Conservation (phyloP, 2,888 invertebrate species). For the Perizoma affinitatum region DNA sequence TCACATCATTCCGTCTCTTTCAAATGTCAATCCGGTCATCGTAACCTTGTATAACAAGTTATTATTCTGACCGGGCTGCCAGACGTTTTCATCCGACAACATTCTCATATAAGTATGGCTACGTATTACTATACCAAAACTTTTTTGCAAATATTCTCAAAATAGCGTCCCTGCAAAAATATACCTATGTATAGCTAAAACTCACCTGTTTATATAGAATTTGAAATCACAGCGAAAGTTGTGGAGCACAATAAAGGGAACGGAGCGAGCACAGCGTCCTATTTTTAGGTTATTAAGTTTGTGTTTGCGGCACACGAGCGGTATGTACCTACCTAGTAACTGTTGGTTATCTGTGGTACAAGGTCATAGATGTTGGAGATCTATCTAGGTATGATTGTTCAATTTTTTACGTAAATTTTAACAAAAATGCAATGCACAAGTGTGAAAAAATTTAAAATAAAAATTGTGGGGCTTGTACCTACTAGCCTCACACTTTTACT, state of each 20-base stretch:
- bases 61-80: background rate
- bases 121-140: too few relatives aligned
- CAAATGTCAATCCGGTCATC: slow-evolving; percentile 6
- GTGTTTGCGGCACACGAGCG: slow-evolving; percentile 32
- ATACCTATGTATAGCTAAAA: slow-evolving; percentile 28
- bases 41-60: background rate
- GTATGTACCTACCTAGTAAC: slow-evolving; percentile 4
- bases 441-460: too few relatives aligned
- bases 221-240: slow-evolving; percentile 19
- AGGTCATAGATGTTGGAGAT: slow-evolving; percentile 41
- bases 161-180: too few relatives aligned
- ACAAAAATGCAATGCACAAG: too few relatives aligned
- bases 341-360: slow-evolving; percentile 31
- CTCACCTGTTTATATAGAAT: slow-evolving; percentile 40
- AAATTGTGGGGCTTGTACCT: too few relatives aligned
- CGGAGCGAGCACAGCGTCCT: slow-evolving; percentile 39
- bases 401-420: too few relatives aligned
- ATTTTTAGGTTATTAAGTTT: slow-evolving; percentile 54
- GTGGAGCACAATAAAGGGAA: slow-evolving; percentile 33
- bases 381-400: slow-evolving; percentile 18
- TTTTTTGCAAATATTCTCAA: too few relatives aligned
- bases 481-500: too few relatives aligned
- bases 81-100: background rate
- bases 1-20: slow-evolving; percentile 35
- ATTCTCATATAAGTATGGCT: too few relatives aligned